phyloP scores from a whole-genome alignment of 1,140 invertebrate species.

The Sarcophaga peregrina region DNA sequence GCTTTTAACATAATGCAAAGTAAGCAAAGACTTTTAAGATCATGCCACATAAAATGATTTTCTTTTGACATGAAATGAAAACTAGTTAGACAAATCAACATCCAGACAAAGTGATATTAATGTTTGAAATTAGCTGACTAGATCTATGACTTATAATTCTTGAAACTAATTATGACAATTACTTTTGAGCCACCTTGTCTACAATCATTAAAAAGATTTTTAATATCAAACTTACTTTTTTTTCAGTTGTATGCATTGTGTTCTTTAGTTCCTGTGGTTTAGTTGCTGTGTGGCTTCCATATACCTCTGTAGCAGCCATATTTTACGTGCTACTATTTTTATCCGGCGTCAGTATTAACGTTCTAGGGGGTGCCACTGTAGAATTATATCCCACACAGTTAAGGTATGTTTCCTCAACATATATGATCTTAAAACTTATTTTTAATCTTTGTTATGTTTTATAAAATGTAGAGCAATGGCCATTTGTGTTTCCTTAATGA shows the following conservation, averaged over 20 bases:
- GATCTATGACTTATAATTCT: too few species aligned
- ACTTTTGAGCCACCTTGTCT: too few species aligned
- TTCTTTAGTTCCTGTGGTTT: constrained; percentile 46
- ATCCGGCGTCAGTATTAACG: constrained; percentile 51
- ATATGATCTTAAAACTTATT: neutral
- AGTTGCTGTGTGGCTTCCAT: constrained; percentile 42
- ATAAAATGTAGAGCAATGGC: constrained; percentile 53
- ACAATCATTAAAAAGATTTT: too few species aligned
- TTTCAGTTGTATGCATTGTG: constrained; percentile 45
- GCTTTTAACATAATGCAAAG: too few species aligned
- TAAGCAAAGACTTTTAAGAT: too few species aligned
- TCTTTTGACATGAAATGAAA: too few species aligned
- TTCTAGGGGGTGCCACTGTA: constrained; percentile 56
- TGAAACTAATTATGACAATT: too few species aligned
- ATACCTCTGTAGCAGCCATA: constrained; percentile 45
- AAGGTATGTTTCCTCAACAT: constrained; percentile 44
- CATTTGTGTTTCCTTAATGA: constrained; percentile 58
- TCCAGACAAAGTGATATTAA: too few species aligned
- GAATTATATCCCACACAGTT: constrained; percentile 61
- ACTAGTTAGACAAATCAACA: too few species aligned
- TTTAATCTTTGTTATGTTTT: neutral
- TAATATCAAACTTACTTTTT: neutral
- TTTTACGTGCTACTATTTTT: constrained; percentile 51
- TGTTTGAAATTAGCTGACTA: too few species aligned
- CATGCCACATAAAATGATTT: too few species aligned